These are phyloP conservation scores for Salvelinus alpinus DNA, from an alignment of 2,113 vertebrate genomes.

Conservation along the genomic window DNA sequence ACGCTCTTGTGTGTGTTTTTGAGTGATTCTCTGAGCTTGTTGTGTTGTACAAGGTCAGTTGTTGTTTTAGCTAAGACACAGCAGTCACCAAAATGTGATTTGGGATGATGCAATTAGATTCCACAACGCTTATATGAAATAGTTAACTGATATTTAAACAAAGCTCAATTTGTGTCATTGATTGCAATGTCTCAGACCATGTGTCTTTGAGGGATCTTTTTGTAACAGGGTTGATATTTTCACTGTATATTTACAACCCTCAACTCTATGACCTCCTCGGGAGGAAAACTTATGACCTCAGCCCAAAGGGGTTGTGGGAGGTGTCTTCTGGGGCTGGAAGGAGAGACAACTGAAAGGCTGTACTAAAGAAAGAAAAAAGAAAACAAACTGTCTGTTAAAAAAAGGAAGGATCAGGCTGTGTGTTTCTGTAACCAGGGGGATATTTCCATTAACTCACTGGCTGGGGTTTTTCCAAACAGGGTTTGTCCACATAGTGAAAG, in stretches of 20 bases:
- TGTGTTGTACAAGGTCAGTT: background rate
- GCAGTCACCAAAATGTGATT: conserved; percentile 30
- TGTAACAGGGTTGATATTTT: background rate
- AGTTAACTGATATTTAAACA: background rate
- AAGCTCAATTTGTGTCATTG: conserved; percentile 30
- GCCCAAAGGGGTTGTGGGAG: conserved; percentile 27
- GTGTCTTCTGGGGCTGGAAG: background rate
- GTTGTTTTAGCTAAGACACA: conserved; percentile 42
- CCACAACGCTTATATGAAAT: conserved; percentile 22
- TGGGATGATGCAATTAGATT: background rate
- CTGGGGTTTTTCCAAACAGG: conserved; percentile 56
- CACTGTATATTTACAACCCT: conserved; percentile 6
- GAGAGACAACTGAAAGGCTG: conserved; percentile 26
- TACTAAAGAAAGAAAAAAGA: conserved; percentile 40
- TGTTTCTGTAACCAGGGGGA: conserved; percentile 67
- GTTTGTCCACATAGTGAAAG: conserved; percentile 47
- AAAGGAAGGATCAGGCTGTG: conserved; percentile 54
- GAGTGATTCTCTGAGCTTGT: background rate
- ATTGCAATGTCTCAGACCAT: conserved; percentile 16
- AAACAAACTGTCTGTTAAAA: conserved; percentile 40
- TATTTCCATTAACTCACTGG: conserved; percentile 70
- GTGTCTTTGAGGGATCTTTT: background rate
- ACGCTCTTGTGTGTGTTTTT: background rate
- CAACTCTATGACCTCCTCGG: background rate
- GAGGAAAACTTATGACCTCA: conserved; percentile 50